Evolutionary conservation across 2,113 vertebrate genomes (phyloP), one percentile per base, ranked within the genome.

Genomic region (Elephas maximus): DNA sequence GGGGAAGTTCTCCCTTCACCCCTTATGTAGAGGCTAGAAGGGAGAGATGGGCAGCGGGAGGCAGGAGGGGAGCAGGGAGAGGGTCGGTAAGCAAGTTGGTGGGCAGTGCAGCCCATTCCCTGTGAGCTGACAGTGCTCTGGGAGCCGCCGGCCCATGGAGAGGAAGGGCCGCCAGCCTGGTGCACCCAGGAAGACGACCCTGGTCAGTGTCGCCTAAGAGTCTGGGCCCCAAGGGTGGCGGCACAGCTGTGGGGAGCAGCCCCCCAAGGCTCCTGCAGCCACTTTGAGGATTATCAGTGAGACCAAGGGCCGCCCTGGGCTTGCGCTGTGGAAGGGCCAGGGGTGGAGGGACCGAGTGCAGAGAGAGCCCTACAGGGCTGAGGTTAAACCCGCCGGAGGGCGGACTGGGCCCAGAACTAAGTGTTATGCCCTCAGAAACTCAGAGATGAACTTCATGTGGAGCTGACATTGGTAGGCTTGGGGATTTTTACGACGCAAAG

Each of bases 251-350:
- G 44, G 17, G 48, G 28, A 44, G 30, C 28, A 73, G 24, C 51
- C 15, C 48, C 30, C 26, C 67, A 1, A 8, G 57, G n/a, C 41
- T 73, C 80, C 24, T 26, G 30, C 14, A 14, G 69, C 24, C 57
- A 14, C 9, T 6, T 3, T 5, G 24, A 5, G 11, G 51, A 5
- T 41, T 30, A 60, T 23, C 53, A 26, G 28, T 0, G 0, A 20
- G 20, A 51, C n/a, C 14, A 41, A 57, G 57, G 10, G 21, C 79
- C 2, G 0, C 69, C 86, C 4, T 10, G 11, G 20, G 78, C 41
- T 48, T 18, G 63, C 41, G 26, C 76, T 73, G 33, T 14, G 62
- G 24, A 24, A 71, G 44, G 63, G 23, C 18, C 15, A 8, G 24
- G 76, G 5, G 15, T 6, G 20, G 83, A n/a, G 10, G 20, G 44